Conservation (phyloP, 2,113 vertebrate genomes). For the Leucopsar rothschildi region DNA sequence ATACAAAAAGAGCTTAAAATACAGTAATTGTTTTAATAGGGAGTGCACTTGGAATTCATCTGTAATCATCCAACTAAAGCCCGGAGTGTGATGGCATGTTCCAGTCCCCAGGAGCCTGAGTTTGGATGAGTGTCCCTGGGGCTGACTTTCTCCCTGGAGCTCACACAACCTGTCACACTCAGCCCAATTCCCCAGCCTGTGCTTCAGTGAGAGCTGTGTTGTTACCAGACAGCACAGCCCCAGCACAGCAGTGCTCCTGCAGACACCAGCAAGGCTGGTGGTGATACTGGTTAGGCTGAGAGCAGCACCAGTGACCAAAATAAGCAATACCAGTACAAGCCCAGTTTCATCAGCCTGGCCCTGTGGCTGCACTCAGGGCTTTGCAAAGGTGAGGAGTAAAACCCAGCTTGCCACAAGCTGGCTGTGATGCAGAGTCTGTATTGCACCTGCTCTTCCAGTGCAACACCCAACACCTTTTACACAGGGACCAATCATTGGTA, state of each 20-base stretch:
- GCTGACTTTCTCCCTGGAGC: background rate
- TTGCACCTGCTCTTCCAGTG: background rate
- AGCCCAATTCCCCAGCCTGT: background rate
- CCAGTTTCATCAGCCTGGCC: background rate
- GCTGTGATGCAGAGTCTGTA: background rate
- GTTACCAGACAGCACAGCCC: background rate
- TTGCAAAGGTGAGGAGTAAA: background rate
- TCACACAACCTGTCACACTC: background rate
- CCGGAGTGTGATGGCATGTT: background rate
- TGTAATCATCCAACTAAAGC: background rate
- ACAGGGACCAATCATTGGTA: background rate
- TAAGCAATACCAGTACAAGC: background rate
- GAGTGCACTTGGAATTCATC: slow-evolving; percentile 16
- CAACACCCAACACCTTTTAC: background rate
- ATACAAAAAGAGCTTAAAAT: slow-evolving; percentile 3
- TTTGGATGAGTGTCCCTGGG: background rate
- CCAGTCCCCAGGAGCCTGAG: background rate
- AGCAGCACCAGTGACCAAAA: background rate
- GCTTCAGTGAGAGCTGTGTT: background rate
- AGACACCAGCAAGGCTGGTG: background rate
- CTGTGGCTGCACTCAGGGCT: background rate
- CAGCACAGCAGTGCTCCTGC: background rate
- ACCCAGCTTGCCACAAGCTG: background rate
- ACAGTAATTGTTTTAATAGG: slow-evolving; percentile 25
- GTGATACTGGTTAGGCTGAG: fast-evolving